phyloP scores from a whole-genome alignment of 30 jellyfish, hydroid and myxozoan species.

The Cassiopea xamachana region DNA sequence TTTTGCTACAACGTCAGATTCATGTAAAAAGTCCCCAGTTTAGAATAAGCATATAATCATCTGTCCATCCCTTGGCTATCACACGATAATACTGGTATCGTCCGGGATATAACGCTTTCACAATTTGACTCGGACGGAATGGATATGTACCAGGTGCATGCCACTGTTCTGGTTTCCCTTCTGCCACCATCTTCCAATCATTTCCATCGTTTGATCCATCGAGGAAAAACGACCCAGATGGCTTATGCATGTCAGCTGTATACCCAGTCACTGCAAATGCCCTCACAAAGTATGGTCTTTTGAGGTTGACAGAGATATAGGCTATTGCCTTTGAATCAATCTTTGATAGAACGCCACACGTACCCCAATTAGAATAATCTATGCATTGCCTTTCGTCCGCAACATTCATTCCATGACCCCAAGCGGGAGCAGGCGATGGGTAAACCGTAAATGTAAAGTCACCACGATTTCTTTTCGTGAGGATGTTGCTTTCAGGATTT shows the following conservation, averaged over 20 bases:
- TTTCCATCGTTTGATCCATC: too few species aligned
- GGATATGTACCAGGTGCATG: slow-evolving; percentile 44
- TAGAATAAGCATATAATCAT: slow-evolving; percentile 7
- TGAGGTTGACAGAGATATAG: neutral
- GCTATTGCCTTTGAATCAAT: slow-evolving; percentile 18
- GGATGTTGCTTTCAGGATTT: too few species aligned
- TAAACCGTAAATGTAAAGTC: too few species aligned
- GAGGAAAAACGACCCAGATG: neutral
- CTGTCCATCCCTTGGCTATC: slow-evolving; percentile 38
- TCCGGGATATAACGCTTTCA: neutral
- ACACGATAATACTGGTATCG: slow-evolving; percentile 10
- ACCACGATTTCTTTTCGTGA: too few species aligned
- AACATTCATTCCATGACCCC: slow-evolving; percentile 21
- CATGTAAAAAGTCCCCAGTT: slow-evolving; percentile 46
- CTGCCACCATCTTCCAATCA: too few species aligned
- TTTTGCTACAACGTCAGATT: neutral
- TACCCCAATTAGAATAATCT: neutral
- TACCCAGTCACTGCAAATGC: neutral
- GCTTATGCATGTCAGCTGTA: slow-evolving; percentile 13
- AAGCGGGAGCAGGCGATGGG: neutral
- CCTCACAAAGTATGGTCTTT: too few species aligned
- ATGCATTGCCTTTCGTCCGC: slow-evolving; percentile 15
- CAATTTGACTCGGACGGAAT: slow-evolving; percentile 17
- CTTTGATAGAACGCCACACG: slow-evolving; percentile 3
- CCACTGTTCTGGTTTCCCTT: too few species aligned